A percentile compares a stretch with the other conserved stretches of the same genome.
phyloP scores from a whole-genome alignment of 1,140 invertebrate genomes.

The Epicauta chinensis region DNA sequence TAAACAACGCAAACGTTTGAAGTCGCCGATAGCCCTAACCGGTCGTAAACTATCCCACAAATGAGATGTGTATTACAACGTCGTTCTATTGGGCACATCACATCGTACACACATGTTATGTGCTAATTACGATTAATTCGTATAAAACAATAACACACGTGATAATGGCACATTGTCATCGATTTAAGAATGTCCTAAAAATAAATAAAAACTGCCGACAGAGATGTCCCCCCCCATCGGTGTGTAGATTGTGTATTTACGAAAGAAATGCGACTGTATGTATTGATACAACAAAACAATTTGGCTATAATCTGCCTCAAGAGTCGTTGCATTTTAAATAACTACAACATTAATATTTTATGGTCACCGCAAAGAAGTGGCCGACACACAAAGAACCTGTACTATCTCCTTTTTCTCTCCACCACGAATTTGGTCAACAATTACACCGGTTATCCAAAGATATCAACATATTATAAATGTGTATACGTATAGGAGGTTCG shows the following conservation, averaged over 20 bases:
- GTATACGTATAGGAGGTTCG: conserved; percentile 16
- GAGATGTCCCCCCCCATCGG: too few relatives aligned
- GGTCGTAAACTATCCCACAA: conserved; percentile 41
- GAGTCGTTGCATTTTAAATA: conserved; percentile 5
- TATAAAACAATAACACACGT: too few relatives aligned
- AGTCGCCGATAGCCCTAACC: conserved; percentile 37
- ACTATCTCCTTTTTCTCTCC: conserved; percentile 2
- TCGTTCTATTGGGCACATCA: neutral
- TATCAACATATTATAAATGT: conserved; percentile 23
- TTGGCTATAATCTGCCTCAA: neutral
- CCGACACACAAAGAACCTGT: conserved; percentile 2
- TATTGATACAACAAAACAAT: too few relatives aligned
- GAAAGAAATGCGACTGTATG: too few relatives aligned
- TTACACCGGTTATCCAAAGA: conserved; percentile 18
- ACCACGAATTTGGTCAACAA: conserved; percentile 17
- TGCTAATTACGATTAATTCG: too few relatives aligned
- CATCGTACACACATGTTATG: too few relatives aligned
- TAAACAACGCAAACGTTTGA: conserved; percentile 43
- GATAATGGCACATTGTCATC: too few relatives aligned
- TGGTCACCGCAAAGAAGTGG: conserved; percentile 6
- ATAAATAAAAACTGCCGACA: too few relatives aligned
- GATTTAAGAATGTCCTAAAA: too few relatives aligned
- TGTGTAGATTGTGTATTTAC: too few relatives aligned
- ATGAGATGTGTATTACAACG: conserved; percentile 31
- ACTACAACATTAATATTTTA: conserved; percentile 10